phyloP scores from a whole-genome alignment of 2,113 vertebrate species.

The Catharus minimus region DNA sequence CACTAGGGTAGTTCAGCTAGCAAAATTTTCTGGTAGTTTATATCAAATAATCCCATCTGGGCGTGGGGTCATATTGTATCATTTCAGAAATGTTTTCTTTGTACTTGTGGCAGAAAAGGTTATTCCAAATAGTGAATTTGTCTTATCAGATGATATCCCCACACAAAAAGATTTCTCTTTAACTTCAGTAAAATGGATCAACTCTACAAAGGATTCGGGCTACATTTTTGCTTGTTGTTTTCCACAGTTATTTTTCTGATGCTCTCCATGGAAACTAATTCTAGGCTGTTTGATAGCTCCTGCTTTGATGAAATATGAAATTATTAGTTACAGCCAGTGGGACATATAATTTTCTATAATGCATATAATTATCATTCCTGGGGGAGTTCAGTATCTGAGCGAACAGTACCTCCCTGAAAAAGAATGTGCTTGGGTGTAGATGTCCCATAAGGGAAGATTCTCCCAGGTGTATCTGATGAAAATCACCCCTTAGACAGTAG shows the following conservation, averaged over 20 bases:
- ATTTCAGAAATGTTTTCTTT: not conserved
- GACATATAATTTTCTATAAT: not conserved
- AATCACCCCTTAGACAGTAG: no score
- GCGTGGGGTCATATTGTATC: not conserved
- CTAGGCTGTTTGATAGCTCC: not conserved
- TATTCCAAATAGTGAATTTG: not conserved
- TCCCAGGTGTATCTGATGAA: not conserved
- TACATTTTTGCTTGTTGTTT: not conserved
- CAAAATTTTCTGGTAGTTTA: not conserved
- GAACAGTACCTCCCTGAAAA: not conserved
- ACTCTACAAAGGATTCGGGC: not conserved
- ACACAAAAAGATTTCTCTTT: not conserved
- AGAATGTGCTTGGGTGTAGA: fast-evolving
- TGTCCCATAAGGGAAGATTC: not conserved
- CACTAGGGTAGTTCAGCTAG: not conserved
- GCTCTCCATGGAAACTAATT: not conserved
- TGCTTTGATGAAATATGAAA: not conserved
- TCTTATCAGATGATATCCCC: not conserved
- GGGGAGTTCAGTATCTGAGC: not conserved
- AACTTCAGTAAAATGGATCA: not conserved
- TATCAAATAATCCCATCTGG: not conserved
- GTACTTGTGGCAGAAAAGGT: not conserved
- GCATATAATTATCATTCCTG: not conserved
- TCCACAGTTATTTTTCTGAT: not conserved
- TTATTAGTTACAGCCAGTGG: not conserved